These are phyloP conservation scores for Pecten maximus DNA, from an alignment of 2,888 invertebrate species.

Conservation along the genomic window DNA sequence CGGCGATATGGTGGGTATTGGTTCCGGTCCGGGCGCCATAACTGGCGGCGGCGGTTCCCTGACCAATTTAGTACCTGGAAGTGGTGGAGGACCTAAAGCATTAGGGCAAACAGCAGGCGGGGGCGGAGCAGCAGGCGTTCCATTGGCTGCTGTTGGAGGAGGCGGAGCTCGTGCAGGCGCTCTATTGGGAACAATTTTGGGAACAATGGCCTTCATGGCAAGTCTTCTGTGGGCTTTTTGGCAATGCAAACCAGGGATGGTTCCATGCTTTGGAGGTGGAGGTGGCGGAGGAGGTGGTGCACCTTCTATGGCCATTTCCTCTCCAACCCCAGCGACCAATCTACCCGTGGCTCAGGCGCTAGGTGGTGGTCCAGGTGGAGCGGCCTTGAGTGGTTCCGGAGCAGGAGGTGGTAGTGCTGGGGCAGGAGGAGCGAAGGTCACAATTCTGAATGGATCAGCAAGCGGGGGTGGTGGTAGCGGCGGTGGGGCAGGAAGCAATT, in stretches of 20 bases:
- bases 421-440: constrained; percentile 59
- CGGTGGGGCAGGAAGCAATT: constrained; percentile 61
- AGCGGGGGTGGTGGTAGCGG: constrained; percentile 59
- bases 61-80: constrained; percentile 56
- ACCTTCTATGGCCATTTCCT: constrained; percentile 69
- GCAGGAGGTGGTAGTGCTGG: constrained; percentile 61
- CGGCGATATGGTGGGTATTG: constrained; percentile 51
- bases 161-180: constrained; percentile 75
- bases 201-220: constrained; percentile 70
- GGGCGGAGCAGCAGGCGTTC: constrained; percentile 58
- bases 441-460: constrained; percentile 64
- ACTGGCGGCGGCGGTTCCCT: constrained; percentile 51
- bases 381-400: constrained; percentile 63
- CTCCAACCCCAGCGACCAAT: constrained; percentile 70
- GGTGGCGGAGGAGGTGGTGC: constrained; percentile 61
- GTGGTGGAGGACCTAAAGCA: constrained; percentile 46
- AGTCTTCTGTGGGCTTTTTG: constrained; percentile 79
- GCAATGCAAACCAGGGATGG: constrained; percentile 76
- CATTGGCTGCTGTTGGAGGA: constrained; percentile 56
- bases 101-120: constrained; percentile 49
- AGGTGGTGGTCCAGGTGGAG: constrained; percentile 65
- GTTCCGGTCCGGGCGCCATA: constrained; percentile 54
- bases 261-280: constrained; percentile 64
- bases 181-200: constrained; percentile 74
- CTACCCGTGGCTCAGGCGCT: constrained; percentile 68